Base-by-base conservation (phyloP, 2,888 invertebrate species). In the Tetropium fuscum region DNA sequence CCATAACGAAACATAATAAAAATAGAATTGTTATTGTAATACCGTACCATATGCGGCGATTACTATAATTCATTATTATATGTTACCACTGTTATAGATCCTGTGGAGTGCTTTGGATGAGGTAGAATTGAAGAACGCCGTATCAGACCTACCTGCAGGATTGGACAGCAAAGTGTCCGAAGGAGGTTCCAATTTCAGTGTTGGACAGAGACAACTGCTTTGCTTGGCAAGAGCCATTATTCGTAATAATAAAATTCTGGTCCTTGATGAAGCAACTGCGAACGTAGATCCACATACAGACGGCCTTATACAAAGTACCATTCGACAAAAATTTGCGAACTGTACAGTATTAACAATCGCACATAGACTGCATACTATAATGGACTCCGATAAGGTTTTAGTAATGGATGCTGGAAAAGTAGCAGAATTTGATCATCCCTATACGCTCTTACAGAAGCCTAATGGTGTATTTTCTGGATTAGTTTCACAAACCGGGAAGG, bases 51-150 rank as follows among this genome's bases (percentile, higher is more conserved):
- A n/a, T n/a, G n/a, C n/a, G 7, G 25, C 4, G 2, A 8, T 25
- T 25, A 2, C 25, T 25, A 4, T 36, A 7, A 1, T 13, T 4
- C 13, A 15, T 36, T 11, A 15, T 36, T 11, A 4, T 15, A 36
- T 13, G 19, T 36, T 20, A 36, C 27, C 15, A 27, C 20, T 13
- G 10, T 62, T 54, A 41, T 38, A 86, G n/a, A 85, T 90, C 55
- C 80, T 97, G 0, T 96, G 96, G 95, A 85, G 87, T 60, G 94
- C 93, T 0, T 81, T 97, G 16, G 93, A 94, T 66, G 91, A 95
- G 82, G 91, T 92, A 40, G 90, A 92, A 74, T 74, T 95, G 20
- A 94, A 93, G 73, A 87, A 88, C 40, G 86, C 86, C 0, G 86
- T 92, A 22, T 76, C 81, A 54, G 90, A 84, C 15, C 73, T 91